Evolutionary conservation across 2,888 invertebrate species (phyloP).

Genomic region (Eurois occulta): DNA sequence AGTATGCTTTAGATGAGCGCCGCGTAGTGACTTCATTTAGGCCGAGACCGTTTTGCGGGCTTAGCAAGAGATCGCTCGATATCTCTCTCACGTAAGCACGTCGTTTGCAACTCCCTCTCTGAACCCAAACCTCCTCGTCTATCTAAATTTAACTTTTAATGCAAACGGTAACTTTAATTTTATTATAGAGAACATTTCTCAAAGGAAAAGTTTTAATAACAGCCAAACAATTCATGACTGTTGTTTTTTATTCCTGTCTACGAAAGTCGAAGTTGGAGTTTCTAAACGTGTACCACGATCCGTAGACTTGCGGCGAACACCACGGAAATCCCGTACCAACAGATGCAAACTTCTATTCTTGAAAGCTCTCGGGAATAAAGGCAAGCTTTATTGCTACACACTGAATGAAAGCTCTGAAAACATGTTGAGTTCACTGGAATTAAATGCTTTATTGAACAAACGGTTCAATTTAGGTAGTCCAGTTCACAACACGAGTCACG

Average conservation of each 20-base stretch:
- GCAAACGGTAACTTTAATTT: constrained; percentile 78
- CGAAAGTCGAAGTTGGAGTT: constrained; percentile 76
- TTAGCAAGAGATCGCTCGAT: constrained; percentile 82
- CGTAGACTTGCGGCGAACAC: constrained; percentile 69
- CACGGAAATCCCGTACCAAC: constrained; percentile 43
- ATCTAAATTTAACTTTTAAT: constrained; percentile 76
- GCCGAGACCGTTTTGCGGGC: constrained; percentile 82
- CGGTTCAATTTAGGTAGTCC: constrained; percentile 40
- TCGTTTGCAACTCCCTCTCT: constrained; percentile 82
- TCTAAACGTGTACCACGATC: constrained; percentile 76
- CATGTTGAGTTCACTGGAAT: constrained; percentile 40
- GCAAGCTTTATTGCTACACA: constrained; percentile 60
- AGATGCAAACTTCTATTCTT: constrained; percentile 73
- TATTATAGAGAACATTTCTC: constrained; percentile 73
- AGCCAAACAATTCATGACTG: constrained; percentile 79
- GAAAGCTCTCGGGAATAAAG: constrained; percentile 75
- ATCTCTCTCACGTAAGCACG: constrained; percentile 84
- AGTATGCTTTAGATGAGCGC: constrained; percentile 81
- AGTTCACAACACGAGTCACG: constrained; percentile 20
- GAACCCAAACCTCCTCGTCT: constrained; percentile 74
- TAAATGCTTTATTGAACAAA: constrained; percentile 42
- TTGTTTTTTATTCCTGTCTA: constrained; percentile 75
- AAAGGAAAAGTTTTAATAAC: constrained; percentile 80
- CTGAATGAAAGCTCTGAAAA: constrained; percentile 51
- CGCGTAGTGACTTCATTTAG: constrained; percentile 85